These are phyloP conservation scores for Xanthorhoe spadicearia DNA, from an alignment of 2,888 invertebrate genomes.

Conservation along the genomic window DNA sequence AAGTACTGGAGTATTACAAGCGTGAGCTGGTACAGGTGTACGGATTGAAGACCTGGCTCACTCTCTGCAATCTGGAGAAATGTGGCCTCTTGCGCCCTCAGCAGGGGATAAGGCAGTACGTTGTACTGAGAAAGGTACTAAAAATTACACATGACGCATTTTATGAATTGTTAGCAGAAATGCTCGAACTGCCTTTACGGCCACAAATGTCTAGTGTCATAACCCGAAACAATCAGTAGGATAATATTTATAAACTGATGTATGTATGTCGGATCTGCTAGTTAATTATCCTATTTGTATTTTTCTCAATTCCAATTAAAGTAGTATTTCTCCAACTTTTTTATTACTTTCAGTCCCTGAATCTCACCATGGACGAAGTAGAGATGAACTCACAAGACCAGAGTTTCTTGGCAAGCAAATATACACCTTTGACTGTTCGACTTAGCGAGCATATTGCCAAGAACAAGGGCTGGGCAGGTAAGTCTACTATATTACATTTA, in stretches of 20 bases:
- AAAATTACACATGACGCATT: neutral
- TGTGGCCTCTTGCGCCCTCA: conserved; percentile 92
- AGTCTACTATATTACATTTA: conserved; percentile 36
- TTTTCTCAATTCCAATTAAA: too few relatives aligned
- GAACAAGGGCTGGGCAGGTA: conserved; percentile 89
- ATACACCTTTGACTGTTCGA: conserved; percentile 96
- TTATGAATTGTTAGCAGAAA: too few relatives aligned
- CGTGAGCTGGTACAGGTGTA: conserved; percentile 89
- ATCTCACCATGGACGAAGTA: conserved; percentile 94
- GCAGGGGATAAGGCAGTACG: conserved; percentile 89
- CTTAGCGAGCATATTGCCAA: conserved; percentile 92
- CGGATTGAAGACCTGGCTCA: conserved; percentile 92
- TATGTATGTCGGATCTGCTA: too few relatives aligned
- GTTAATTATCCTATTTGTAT: too few relatives aligned
- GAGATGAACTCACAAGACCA: conserved; percentile 94
- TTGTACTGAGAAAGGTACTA: conserved; percentile 89
- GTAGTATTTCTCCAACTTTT: too few relatives aligned
- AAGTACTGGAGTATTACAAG: conserved; percentile 89
- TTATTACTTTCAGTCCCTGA: conserved; percentile 84
- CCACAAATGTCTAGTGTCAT: too few relatives aligned
- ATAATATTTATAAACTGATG: too few relatives aligned
- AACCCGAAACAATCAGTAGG: too few relatives aligned
- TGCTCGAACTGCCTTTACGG: too few relatives aligned
- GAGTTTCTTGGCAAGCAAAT: conserved; percentile 96
- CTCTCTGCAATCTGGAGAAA: conserved; percentile 94